Percentiles rank a stretch among this genome's conserved stretches.
These are phyloP conservation scores for Sardina pilchardus DNA, from an alignment of 2,113 vertebrate species.

Conservation along the genomic window DNA sequence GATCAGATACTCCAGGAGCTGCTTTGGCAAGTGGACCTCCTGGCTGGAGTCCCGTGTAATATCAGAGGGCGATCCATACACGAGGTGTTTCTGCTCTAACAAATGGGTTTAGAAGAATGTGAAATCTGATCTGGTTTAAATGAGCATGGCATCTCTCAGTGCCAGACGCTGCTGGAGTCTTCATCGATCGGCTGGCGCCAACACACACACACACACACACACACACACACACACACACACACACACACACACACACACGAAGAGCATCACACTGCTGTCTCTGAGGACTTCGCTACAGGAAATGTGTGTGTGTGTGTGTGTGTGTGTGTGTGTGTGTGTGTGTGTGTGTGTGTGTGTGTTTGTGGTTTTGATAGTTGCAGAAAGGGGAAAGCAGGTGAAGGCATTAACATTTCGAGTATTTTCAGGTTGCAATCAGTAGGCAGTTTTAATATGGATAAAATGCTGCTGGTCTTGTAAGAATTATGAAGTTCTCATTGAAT, in stretches of 20 bases:
- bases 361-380: neutral
- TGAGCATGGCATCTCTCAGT: neutral
- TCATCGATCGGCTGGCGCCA: neutral
- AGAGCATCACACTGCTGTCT: neutral
- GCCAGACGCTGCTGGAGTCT: neutral
- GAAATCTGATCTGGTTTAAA: neutral
- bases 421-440: neutral
- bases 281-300: neutral
- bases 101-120: neutral
- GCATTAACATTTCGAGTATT: neutral
- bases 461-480: neutral
- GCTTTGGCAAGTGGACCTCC: neutral
- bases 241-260: neutral
- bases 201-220: neutral
- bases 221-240: no score
- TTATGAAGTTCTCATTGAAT: neutral
- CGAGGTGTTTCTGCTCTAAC: neutral
- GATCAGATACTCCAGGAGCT: neutral
- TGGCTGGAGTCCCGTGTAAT: neutral
- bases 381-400: neutral
- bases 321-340: neutral
- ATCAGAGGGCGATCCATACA: neutral
- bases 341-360: neutral
- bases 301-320: neutral
- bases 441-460: neutral